Percentiles rank a stretch among this genome's conserved stretches.
These are phyloP conservation scores for Mola mola DNA, from an alignment of 2,113 vertebrate genomes.

Conservation along the genomic window DNA sequence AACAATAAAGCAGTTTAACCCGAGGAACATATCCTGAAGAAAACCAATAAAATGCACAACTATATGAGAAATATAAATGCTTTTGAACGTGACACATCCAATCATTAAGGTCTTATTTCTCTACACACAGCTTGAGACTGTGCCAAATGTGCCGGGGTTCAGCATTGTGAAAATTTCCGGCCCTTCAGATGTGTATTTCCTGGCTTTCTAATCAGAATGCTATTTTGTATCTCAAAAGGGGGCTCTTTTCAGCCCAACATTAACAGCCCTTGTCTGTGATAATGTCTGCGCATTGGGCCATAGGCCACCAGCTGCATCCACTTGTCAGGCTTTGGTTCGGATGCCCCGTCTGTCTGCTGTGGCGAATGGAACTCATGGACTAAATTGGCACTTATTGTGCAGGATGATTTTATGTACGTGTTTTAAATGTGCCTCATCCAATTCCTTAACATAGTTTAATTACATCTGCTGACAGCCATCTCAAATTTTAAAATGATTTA, in stretches of 20 bases:
- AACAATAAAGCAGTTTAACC: conserved; percentile 21
- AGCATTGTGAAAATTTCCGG: conserved; percentile 84
- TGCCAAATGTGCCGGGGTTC: conserved; percentile 77
- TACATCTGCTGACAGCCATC: conserved; percentile 66
- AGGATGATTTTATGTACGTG: conserved; percentile 64
- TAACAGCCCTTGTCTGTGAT: conserved; percentile 80
- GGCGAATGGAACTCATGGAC: conserved; percentile 68
- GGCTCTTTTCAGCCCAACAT: conserved; percentile 77
- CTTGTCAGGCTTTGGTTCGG: conserved; percentile 80
- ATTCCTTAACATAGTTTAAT: conserved; percentile 71
- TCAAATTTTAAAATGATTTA: conserved; percentile 46
- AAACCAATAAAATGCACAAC: conserved; percentile 14
- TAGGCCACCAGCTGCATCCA: conserved; percentile 86
- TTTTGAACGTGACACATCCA: conserved; percentile 65
- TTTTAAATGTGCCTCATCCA: conserved; percentile 75
- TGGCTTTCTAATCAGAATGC: conserved; percentile 84
- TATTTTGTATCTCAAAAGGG: conserved; percentile 82
- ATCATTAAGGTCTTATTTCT: conserved; percentile 72
- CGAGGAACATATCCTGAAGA: conserved; percentile 31
- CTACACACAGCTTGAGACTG: conserved; percentile 74
- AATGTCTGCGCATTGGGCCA: conserved; percentile 76
- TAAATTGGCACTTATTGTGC: conserved; percentile 76
- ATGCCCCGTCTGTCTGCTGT: conserved; percentile 77
- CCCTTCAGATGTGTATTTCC: conserved; percentile 83
- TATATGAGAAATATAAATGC: conserved; percentile 53